Percentiles rank a stretch among this genome's conserved stretches.
Evolutionary conservation across 2,797 vertebrate genomes (phyloP).

Genomic region (Oryzias sinensis): DNA sequence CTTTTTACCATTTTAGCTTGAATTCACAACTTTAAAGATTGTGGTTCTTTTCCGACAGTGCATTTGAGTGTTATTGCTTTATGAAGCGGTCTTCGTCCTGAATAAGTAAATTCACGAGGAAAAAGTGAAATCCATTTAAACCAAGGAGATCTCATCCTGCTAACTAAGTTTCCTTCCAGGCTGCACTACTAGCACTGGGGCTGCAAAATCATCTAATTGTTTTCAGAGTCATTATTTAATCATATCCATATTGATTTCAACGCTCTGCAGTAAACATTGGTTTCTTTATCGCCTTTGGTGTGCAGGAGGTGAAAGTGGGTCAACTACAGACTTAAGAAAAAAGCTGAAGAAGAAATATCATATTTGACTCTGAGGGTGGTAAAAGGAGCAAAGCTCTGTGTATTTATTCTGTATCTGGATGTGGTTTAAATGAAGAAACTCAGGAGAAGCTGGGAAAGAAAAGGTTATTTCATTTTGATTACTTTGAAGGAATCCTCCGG

Average conservation of each 20-base stretch:
- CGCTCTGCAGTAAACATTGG: slow-evolving; percentile 61
- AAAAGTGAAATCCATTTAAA: neutral
- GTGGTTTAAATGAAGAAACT: slow-evolving; percentile 58
- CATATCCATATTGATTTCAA: slow-evolving; percentile 63
- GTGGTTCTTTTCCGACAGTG: too few species aligned
- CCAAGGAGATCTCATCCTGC: neutral
- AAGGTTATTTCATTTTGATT: slow-evolving; percentile 28
- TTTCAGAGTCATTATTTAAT: slow-evolving; percentile 71
- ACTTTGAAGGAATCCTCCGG: slow-evolving; percentile 4
- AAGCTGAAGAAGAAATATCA: slow-evolving; percentile 60
- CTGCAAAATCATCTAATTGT: slow-evolving; percentile 59
- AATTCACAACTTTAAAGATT: too few species aligned
- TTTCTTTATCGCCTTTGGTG: slow-evolving; percentile 52
- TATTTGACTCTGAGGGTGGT: slow-evolving; percentile 60
- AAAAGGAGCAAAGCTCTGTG: slow-evolving; percentile 53
- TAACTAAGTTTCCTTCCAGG: neutral
- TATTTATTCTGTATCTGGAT: slow-evolving; percentile 68
- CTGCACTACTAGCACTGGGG: neutral
- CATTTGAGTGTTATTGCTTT: too few species aligned
- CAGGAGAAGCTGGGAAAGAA: slow-evolving; percentile 10
- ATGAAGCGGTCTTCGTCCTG: too few species aligned
- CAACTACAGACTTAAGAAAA: slow-evolving; percentile 64
- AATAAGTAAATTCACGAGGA: neutral
- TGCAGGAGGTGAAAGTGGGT: slow-evolving; percentile 70
- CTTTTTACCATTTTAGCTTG: too few species aligned